Percentiles rank a stretch among this genome's conserved stretches.
phyloP scores from a whole-genome alignment of 2,888 invertebrate genomes.

The Dynastes hyllus region DNA sequence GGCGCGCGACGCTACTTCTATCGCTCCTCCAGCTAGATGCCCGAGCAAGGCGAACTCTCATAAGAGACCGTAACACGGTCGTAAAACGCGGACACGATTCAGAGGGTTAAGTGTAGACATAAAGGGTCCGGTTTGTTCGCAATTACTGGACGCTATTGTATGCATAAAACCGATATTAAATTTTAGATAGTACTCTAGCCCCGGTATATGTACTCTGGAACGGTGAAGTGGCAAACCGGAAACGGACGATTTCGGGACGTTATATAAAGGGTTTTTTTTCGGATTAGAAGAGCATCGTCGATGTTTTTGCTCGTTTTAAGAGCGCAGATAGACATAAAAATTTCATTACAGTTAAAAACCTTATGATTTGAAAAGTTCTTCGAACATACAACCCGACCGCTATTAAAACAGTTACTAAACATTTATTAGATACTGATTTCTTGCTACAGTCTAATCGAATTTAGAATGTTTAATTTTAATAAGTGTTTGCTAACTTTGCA shows the following conservation, averaged over 20 bases:
- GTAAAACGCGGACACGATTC: conserved; percentile 57
- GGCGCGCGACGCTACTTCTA: neutral
- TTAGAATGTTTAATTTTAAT: too few relatives aligned
- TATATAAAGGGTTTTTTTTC: conserved; percentile 10
- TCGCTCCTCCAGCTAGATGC: neutral
- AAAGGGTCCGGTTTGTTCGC: conserved; percentile 61
- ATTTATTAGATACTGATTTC: too few relatives aligned
- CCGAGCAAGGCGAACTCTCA: conserved; percentile 16
- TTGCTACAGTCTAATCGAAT: too few relatives aligned
- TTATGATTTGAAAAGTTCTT: too few relatives aligned
- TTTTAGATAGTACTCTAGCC: conserved; percentile 58
- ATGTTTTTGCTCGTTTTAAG: conserved; percentile 6
- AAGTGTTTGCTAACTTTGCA: too few relatives aligned
- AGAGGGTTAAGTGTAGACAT: conserved; percentile 57
- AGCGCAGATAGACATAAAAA: too few relatives aligned
- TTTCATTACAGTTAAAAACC: too few relatives aligned
- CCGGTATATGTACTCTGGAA: conserved; percentile 25
- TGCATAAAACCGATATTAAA: conserved; percentile 63
- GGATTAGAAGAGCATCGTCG: neutral
- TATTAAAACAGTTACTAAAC: neutral
- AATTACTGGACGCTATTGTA: conserved; percentile 61
- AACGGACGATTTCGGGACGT: conserved; percentile 17
- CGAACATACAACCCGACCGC: neutral
- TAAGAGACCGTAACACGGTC: conserved; percentile 53
- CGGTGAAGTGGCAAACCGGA: conserved; percentile 34